A percentile compares a stretch with the other conserved stretches of the same genome.
phyloP scores from a whole-genome alignment of 1,140 invertebrate genomes.

The Drosophila elegans region DNA sequence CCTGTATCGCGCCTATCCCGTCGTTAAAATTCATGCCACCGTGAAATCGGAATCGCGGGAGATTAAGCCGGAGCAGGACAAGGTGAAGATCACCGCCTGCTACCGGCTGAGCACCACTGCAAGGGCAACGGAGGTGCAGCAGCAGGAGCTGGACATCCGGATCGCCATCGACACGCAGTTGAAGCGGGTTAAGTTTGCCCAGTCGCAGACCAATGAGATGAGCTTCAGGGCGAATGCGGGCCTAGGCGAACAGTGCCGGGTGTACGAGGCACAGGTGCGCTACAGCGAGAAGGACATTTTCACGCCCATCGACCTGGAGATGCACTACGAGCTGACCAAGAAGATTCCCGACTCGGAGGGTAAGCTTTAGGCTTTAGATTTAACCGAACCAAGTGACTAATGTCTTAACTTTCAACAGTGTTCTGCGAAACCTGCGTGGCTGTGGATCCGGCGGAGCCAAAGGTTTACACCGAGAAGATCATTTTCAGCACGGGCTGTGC shows the following conservation, averaged over 20 bases:
- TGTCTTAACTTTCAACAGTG: not conserved
- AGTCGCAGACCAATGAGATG: constrained; percentile 62
- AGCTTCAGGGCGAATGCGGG: constrained; percentile 63
- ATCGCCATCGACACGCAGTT: constrained; percentile 73
- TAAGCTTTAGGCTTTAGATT: constrained; percentile 3
- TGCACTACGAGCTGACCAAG: constrained; percentile 79
- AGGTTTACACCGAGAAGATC: constrained; percentile 69
- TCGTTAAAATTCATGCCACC: constrained; percentile 85
- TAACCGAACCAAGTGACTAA: not conserved
- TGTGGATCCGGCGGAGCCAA: constrained; percentile 80
- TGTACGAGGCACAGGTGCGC: constrained; percentile 68
- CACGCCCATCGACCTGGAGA: constrained; percentile 83
- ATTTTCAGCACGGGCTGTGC: constrained; percentile 81
- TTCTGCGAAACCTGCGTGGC: constrained; percentile 80
- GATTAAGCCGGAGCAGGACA: constrained; percentile 85
- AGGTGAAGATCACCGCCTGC: constrained; percentile 86
- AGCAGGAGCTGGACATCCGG: constrained; percentile 66
- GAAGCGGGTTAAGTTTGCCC: constrained; percentile 69
- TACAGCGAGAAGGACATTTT: constrained; percentile 83
- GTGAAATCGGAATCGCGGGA: constrained; percentile 85
- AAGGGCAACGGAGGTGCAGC: constrained; percentile 44
- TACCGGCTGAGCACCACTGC: constrained; percentile 73
- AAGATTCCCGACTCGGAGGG: constrained; percentile 71
- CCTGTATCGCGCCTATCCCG: constrained; percentile 86
- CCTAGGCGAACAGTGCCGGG: constrained; percentile 57